Evolutionary conservation across 2,113 vertebrate species (phyloP), one percentile per base, ranked within the genome.

Genomic region (Euleptes europaea): DNA sequence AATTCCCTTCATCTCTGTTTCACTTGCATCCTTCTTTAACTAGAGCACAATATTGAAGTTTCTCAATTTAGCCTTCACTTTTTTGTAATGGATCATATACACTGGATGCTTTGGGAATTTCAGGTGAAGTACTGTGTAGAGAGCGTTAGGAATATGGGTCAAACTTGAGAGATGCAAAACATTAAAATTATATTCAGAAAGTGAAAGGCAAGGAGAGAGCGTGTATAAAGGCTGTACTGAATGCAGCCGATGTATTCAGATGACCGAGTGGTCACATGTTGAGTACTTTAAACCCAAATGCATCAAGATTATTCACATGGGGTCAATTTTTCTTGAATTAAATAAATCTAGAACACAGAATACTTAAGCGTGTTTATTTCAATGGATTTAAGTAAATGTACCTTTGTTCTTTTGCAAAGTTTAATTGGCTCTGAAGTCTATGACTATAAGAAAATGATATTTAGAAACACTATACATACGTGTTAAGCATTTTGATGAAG

Each of bases 1-100:
- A 82, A 83, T 80, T 81, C 26, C 87, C 86, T 84, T 88, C 82
- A 1, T 90, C 65, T 69, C 13, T 78, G 19, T 76, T 80, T 89
- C n/a, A 2, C 76, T 75, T 88, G 66, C 91, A 90, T 90, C 83
- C 80, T 11, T 89, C 57, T 0, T 89, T 82, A 75, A 84, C 90
- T 75, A 86, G 81, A 87, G 80, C 49, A 0, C 67, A 69, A 17
- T 17, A 69, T 7, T 69, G 33, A 14, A 15, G 15, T 69, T 33
- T 69, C n/a, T 69, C 67, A 69, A 38, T 35, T 33, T 33, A 14
- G 15, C n/a, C 67, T 35, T 69, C 35, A 35, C 4, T 33, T n/a
- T 67, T 63, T 33, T n/a, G 65, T 33, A 67, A 38, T 33, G 17
- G 33, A 14, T 69, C 33, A 69, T 69, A 35, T 69, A 69, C 67